Conservation (phyloP, 53 echinoderm and acorn worm genomes). For the Echinometra lucunter region DNA sequence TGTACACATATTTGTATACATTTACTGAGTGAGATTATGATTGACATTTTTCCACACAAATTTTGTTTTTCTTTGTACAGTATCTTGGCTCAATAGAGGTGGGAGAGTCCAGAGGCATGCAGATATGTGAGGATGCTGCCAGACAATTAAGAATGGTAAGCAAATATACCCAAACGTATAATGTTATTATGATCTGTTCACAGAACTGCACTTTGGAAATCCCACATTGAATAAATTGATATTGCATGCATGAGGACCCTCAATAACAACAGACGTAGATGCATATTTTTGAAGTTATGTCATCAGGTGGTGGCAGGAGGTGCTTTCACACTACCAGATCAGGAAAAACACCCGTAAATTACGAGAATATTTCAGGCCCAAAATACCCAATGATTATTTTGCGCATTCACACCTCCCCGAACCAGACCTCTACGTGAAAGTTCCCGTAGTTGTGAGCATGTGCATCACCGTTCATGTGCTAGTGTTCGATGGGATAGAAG, state of each 20-base stretch:
- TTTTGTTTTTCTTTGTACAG: slow-evolving; percentile 63
- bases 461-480: no score
- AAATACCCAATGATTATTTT: no score
- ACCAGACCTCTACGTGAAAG: no score
- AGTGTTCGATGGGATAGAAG: no score
- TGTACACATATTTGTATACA: not conserved
- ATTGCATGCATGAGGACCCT: slow-evolving; percentile 12
- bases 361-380: no score
- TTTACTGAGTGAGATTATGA: not conserved
- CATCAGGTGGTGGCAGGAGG: not conserved
- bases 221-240: not conserved
- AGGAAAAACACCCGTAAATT: no score
- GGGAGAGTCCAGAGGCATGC: slow-evolving; percentile 96
- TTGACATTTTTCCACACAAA: not conserved
- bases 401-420: no score
- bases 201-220: not conserved
- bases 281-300: slow-evolving; percentile 1
- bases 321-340: no score
- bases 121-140: slow-evolving; percentile 95
- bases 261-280: not conserved
- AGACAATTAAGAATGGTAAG: slow-evolving; percentile 88
- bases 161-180: slow-evolving; percentile 6
- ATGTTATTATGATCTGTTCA: not conserved
- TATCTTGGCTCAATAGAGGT: slow-evolving; percentile 96
- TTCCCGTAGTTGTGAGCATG: no score